Conservation (phyloP, 1,140 invertebrate species). For the Cydia splendana region DNA sequence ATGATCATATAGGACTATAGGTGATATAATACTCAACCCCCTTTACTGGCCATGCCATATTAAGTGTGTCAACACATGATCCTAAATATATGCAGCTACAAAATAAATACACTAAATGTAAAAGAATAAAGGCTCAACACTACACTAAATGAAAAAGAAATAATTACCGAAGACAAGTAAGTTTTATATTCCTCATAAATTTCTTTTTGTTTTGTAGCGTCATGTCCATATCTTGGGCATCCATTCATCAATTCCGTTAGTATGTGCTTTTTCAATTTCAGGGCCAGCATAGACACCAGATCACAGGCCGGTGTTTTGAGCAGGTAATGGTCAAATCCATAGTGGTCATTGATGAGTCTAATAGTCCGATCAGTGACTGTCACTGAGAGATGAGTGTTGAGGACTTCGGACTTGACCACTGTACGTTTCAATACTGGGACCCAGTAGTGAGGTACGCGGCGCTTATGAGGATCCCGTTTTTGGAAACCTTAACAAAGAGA, state of each 20-base stretch:
- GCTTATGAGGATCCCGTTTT: slow-evolving; percentile 82
- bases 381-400: slow-evolving; percentile 91
- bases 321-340: slow-evolving; percentile 97
- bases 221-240: slow-evolving; percentile 86
- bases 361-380: slow-evolving; percentile 91
- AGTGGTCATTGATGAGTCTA: slow-evolving; percentile 91
- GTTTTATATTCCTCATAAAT: slow-evolving; percentile 92
- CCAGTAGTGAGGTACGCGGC: slow-evolving; percentile 91
- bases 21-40: too few relatives aligned
- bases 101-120: too few relatives aligned
- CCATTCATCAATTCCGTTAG: slow-evolving; percentile 87
- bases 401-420: slow-evolving; percentile 96
- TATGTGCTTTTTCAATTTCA: slow-evolving; percentile 92
- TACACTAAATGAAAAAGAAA: too few relatives aligned
- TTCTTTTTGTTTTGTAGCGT: slow-evolving; percentile 86
- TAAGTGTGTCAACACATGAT: too few relatives aligned
- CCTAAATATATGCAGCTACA: too few relatives aligned
- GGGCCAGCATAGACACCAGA: slow-evolving; percentile 89
- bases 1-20: slow-evolving; percentile 2
- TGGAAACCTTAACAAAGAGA: slow-evolving; percentile 84
- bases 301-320: slow-evolving; percentile 94
- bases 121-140: too few relatives aligned
- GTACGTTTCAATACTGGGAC: slow-evolving; percentile 88
- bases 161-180: slow-evolving; percentile 88
- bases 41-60: too few relatives aligned